Conservation (phyloP, 2,888 invertebrate species). For the Diogma glabrata region DNA sequence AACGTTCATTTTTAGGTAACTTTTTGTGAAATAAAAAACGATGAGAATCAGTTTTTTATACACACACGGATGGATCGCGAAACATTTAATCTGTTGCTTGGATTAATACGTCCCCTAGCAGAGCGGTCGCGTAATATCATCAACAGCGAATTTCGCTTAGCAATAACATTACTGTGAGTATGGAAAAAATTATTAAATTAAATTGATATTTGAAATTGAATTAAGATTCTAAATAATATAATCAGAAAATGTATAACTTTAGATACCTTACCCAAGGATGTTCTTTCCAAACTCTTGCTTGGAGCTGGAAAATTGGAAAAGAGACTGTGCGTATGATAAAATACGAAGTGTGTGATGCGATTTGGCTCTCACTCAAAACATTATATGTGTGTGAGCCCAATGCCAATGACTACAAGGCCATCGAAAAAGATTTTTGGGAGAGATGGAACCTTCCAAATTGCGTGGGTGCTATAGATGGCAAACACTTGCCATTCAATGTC, state of each 20-base stretch:
- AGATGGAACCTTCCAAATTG: conserved; percentile 21
- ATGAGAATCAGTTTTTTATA: neutral
- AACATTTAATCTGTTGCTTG: neutral
- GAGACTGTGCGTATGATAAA: conserved; percentile 9
- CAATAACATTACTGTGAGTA: neutral
- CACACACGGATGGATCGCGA: neutral
- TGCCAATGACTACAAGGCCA: conserved; percentile 3
- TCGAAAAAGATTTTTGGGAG: conserved; percentile 11
- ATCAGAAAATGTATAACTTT: neutral
- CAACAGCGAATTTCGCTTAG: neutral
- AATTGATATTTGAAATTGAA: too few relatives aligned
- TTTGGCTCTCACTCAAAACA: too few relatives aligned
- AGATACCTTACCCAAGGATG: neutral
- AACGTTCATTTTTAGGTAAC: neutral
- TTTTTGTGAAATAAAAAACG: neutral
- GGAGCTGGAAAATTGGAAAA: neutral
- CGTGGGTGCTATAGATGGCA: conserved; percentile 24
- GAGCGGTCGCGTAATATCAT: neutral
- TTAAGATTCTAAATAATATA: too few relatives aligned
- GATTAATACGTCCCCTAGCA: neutral
- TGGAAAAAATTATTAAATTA: too few relatives aligned
- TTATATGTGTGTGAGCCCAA: conserved; percentile 10
- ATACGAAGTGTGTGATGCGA: conserved; percentile 13
- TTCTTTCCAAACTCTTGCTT: conserved; percentile 3
- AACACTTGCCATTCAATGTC: conserved; percentile 24